Evolutionary conservation across 1,140 invertebrate species (phyloP).

Genomic region (Orchestia grillus): DNA sequence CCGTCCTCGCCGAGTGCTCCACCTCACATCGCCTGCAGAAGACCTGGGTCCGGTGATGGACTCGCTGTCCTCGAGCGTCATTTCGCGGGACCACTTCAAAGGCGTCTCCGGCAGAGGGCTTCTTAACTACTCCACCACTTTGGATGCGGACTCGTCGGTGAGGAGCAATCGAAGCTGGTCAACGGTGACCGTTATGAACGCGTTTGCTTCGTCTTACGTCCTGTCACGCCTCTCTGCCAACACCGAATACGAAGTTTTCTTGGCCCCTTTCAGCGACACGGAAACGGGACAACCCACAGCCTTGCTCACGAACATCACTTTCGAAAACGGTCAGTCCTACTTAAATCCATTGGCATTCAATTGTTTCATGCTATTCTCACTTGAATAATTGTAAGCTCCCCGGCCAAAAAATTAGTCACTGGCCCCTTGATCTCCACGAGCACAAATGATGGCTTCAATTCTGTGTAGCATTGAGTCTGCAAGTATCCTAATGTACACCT

Average conservation of each 20-base stretch:
- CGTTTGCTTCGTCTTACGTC: slow-evolving; percentile 71
- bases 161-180: slow-evolving; percentile 57
- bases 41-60: not conserved
- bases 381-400: too few relatives aligned
- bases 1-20: slow-evolving; percentile 26
- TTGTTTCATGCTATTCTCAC: too few relatives aligned
- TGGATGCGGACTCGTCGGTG: not conserved
- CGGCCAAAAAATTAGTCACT: too few relatives aligned
- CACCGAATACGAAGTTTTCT: slow-evolving; percentile 74
- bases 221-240: slow-evolving; percentile 73
- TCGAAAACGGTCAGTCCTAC: slow-evolving; percentile 61
- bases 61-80: slow-evolving; percentile 34
- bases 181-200: slow-evolving; percentile 72
- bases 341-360: too few relatives aligned
- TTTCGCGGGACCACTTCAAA: slow-evolving; percentile 26
- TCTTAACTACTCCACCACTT: not conserved
- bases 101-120: not conserved
- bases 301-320: slow-evolving; percentile 62
- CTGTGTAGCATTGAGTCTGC: too few relatives aligned
- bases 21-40: not conserved
- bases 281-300: slow-evolving; percentile 72
- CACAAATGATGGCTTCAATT: too few relatives aligned
- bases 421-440: too few relatives aligned
- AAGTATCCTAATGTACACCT: too few relatives aligned
- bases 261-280: slow-evolving; percentile 73